Conservation (phyloP, 2,113 vertebrate genomes). For the Ceratotherium simum region DNA sequence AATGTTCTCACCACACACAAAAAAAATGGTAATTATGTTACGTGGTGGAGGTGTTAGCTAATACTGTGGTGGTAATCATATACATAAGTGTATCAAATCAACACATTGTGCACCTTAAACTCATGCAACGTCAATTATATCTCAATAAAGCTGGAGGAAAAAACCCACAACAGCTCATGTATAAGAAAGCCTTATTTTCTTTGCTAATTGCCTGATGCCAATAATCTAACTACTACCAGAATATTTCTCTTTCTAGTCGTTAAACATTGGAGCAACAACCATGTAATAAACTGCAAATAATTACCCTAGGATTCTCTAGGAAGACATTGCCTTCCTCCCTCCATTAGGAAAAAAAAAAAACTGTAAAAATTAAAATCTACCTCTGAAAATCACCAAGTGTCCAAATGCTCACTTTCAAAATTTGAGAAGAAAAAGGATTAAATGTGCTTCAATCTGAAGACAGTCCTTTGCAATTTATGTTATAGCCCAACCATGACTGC, state of each 20-base stretch:
- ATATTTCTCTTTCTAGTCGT: slow-evolving; percentile 4
- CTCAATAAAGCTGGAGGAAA: not conserved
- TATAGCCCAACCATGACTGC: not conserved
- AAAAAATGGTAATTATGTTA: not conserved
- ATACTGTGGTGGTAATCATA: not conserved
- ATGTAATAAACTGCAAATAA: slow-evolving; percentile 22
- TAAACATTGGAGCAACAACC: slow-evolving; percentile 3
- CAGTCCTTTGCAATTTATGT: not conserved
- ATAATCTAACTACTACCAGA: not conserved
- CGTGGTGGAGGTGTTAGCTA: not conserved
- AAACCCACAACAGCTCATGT: not conserved
- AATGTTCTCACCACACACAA: not conserved
- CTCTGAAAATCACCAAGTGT: not conserved
- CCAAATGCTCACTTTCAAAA: not conserved
- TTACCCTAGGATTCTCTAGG: not conserved
- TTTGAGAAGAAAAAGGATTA: not conserved
- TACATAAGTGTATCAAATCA: not conserved
- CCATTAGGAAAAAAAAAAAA: not conserved
- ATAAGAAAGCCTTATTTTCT: not conserved
- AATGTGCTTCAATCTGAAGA: not conserved
- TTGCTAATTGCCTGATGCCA: slow-evolving; percentile 17
- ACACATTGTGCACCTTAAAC: not conserved
- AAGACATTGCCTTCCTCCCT: not conserved
- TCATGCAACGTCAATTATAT: not conserved
- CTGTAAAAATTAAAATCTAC: not conserved